Conservation (phyloP, 2,797 vertebrate species). For the Siniperca undulata region DNA sequence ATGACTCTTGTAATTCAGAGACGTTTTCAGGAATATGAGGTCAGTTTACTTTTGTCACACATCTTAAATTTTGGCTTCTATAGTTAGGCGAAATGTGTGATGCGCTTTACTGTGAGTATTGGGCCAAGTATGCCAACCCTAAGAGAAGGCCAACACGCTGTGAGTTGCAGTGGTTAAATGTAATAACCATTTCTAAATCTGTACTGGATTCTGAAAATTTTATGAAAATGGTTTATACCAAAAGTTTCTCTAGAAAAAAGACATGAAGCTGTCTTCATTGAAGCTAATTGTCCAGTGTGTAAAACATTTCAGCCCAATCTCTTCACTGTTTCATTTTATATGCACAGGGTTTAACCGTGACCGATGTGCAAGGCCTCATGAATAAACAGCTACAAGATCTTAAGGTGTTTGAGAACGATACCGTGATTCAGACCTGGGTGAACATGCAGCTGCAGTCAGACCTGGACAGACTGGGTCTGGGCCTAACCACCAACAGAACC, state of each 20-base stretch:
- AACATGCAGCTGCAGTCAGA: constrained; percentile 63
- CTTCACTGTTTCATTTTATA: constrained; percentile 12
- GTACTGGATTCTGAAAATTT: neutral
- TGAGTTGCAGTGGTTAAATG: neutral
- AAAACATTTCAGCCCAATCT: neutral
- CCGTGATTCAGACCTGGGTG: constrained; percentile 67
- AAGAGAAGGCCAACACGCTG: neutral
- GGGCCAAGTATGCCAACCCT: neutral
- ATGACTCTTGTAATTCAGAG: neutral
- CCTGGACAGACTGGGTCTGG: constrained; percentile 62
- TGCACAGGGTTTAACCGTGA: constrained; percentile 70
- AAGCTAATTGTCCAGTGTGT: neutral
- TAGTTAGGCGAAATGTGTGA: neutral
- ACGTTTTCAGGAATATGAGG: neutral
- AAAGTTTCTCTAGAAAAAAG: neutral
- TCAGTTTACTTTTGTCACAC: neutral
- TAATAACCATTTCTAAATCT: neutral
- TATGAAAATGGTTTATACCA: neutral
- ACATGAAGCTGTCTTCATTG: neutral
- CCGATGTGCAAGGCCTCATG: constrained; percentile 65
- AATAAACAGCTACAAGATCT: constrained; percentile 59
- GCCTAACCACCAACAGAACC: constrained; percentile 37
- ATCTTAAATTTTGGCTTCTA: neutral
- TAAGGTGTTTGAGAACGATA: constrained; percentile 77
- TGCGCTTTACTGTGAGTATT: neutral